Evolutionary conservation across 1,140 invertebrate species (phyloP), one percentile per base, ranked within the genome.

Genomic region (Habropoda laboriosa): DNA sequence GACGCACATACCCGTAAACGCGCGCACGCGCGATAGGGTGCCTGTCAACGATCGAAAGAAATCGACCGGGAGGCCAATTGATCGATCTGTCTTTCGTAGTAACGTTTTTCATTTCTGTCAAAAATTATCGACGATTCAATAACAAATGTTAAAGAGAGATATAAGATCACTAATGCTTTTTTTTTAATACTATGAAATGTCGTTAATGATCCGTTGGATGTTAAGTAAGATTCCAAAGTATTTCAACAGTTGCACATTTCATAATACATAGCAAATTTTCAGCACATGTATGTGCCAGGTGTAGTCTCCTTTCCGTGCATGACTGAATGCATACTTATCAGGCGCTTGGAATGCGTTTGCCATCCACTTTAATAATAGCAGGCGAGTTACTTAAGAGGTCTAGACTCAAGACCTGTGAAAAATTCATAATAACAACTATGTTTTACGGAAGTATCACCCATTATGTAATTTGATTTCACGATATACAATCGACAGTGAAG

Each of bases 391-490:
- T 63, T n/a, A 30, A 60, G 21, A 66, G 32, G 21, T 51, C 38
- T 68, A 76, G 30, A 27, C n/a, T 42, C 16, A 0, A 53, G n/a
- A 76, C 24, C 7, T 57, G 32, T 30, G 40, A 61, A 16, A 4
- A 60, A 27, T 60, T 80, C 55, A 42, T 67, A 76, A 83, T 60
- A 68, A 79, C 47, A 63, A 49, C 60, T 27, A 58, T 35, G 32
- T 35, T 84, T 47, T 61, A 7, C 21, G 13, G 40, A 71, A 71
- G 38, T 67, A 16, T 47, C 32, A 64, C 27, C 38, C n/a, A 40
- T 80, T 84, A 80, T 45, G 55, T 61, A 85, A 83, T 61, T 61
- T 80, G 63, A 72, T 76, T 74, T 64, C 66, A 40, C 35, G 30
- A 13, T 27, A 60, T 51, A 71, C 40, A 35, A 49, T 24, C 73